These are phyloP conservation scores for Champsocephalus esox DNA, from an alignment of 2,797 vertebrate species.

Conservation along the genomic window DNA sequence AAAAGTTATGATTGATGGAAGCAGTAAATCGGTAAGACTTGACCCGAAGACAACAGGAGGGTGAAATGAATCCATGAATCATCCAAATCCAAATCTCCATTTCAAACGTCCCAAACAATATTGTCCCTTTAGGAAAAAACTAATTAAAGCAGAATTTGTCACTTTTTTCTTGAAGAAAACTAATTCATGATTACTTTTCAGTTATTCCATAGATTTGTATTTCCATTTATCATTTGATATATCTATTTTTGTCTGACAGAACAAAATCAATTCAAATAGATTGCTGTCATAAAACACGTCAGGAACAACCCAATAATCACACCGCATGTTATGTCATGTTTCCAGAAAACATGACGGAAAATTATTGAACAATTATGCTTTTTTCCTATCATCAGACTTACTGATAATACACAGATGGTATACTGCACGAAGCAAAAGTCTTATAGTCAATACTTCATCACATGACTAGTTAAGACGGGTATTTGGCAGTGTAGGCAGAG, in stretches of 20 bases:
- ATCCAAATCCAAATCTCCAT: neutral
- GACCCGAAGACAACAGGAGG: too few species aligned
- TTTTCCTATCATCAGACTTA: neutral
- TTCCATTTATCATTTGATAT: neutral
- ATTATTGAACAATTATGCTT: neutral
- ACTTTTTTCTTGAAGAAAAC: neutral
- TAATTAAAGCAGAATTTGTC: neutral
- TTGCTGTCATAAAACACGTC: neutral
- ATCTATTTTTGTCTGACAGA: neutral
- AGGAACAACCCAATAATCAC: neutral
- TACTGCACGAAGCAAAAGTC: neutral
- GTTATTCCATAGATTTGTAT: neutral
- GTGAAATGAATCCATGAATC: neutral
- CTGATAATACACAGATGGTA: too few species aligned
- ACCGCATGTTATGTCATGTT: neutral
- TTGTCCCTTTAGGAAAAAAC: neutral
- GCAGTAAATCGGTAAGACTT: too few species aligned
- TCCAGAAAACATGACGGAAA: neutral
- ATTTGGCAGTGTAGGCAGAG: neutral
- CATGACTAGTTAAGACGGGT: slow-evolving; percentile 12
- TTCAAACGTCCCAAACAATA: neutral
- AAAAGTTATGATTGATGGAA: too few species aligned
- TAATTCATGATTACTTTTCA: neutral
- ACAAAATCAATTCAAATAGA: neutral
- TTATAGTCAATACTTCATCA: slow-evolving; percentile 17